Percentiles rank a stretch among this genome's conserved stretches.
phyloP scores from a whole-genome alignment of 2,113 vertebrate genomes.

The Macquaria ambigua region DNA sequence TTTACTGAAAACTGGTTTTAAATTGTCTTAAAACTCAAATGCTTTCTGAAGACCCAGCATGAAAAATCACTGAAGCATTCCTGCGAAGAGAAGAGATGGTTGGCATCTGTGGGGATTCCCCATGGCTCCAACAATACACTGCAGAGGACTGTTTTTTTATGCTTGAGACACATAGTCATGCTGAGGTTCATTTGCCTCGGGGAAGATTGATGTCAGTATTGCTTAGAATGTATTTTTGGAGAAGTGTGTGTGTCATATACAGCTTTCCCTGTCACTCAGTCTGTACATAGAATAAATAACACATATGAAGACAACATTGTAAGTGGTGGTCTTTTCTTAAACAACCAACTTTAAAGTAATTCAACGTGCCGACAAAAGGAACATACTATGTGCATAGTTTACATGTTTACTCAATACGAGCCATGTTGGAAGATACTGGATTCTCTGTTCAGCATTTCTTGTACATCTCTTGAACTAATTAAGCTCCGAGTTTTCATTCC shows the following conservation, averaged over 20 bases:
- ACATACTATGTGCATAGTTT: not conserved
- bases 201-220: constrained; percentile 57
- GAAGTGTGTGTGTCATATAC: constrained; percentile 24
- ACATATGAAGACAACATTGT: constrained; percentile 4
- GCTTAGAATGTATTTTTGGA: constrained; percentile 34
- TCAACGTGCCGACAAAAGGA: not conserved
- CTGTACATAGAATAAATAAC: constrained; percentile 49
- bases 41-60: not conserved
- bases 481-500: constrained; percentile 10
- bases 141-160: not conserved
- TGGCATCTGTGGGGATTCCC: not conserved
- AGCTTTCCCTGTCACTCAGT: constrained; percentile 41
- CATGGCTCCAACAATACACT: not conserved
- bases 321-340: constrained; percentile 10
- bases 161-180: not conserved
- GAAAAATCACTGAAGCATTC: not conserved
- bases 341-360: not conserved
- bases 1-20: not conserved
- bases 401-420: not conserved
- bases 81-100: not conserved
- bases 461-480: constrained; percentile 21
- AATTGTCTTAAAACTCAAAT: not conserved
- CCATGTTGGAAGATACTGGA: not conserved
- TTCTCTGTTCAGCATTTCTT: not conserved
- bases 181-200: not conserved